Evolutionary conservation across 2,113 vertebrate genomes (phyloP).

Genomic region (Scytalopus superciliaris): DNA sequence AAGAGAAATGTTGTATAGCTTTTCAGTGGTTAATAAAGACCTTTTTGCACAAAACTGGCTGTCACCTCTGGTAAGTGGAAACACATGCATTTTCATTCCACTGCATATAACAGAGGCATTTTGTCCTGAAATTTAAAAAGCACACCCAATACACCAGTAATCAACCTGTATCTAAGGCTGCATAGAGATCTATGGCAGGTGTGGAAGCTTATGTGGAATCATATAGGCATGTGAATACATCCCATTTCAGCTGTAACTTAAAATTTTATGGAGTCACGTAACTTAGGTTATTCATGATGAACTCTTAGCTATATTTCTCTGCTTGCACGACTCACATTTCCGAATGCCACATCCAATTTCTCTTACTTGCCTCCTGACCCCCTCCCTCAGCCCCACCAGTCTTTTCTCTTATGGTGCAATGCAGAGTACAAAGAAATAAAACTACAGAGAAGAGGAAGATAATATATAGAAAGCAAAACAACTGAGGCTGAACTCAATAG

Average conservation of each 20-base stretch:
- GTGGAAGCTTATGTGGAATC: constrained; percentile 50
- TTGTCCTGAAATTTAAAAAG: constrained; percentile 30
- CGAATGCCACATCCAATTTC: neutral
- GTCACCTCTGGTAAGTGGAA: constrained; percentile 34
- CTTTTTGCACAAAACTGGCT: constrained; percentile 4
- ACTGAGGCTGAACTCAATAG: neutral
- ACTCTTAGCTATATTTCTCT: neutral
- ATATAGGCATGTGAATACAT: constrained; percentile 13
- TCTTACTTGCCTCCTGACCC: neutral
- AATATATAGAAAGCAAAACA: neutral
- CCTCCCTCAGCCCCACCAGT: neutral
- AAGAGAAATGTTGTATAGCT: constrained; percentile 2
- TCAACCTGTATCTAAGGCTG: constrained; percentile 1
- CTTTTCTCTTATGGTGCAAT: neutral
- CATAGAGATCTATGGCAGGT: constrained; percentile 26
- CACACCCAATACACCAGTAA: constrained; percentile 43
- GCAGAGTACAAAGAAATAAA: neutral
- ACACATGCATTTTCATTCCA: constrained; percentile 39
- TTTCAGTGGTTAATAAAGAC: constrained; percentile 15
- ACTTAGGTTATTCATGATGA: neutral
- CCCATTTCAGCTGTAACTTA: neutral
- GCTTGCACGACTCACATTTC: neutral
- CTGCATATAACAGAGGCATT: neutral
- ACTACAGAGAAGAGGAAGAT: neutral
- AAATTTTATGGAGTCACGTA: constrained; percentile 20